Base-by-base conservation (phyloP, 2,888 invertebrate species). In the Pedicia rivosa region DNA sequence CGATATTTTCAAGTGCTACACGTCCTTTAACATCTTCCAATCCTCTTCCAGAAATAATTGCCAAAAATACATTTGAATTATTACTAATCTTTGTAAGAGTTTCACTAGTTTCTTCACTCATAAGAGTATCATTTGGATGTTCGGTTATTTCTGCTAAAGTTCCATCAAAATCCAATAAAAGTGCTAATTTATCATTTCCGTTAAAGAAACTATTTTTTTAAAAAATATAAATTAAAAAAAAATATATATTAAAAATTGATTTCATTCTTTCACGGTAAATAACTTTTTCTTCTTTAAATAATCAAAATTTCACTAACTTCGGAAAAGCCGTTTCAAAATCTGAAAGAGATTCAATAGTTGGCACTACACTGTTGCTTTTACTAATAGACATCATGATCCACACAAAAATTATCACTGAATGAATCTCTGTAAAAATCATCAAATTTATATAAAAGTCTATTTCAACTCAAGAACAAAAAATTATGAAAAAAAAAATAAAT, bases 111-210 rank as follows among this genome's bases (percentile, higher is more conserved):
- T 76, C 75, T 7, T 66, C 55, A 2, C 78, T 73, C 48, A 80
- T 68, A 24, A 68, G 66, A 2, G 79, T 78, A 28, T 78, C 60
- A 51, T 74, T 72, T 2, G 79, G 80, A 58, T 77, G 78, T 4
- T 73, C 70, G 1, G 74, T 74, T 34, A 81, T 72, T 2, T 78
- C 75, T 1, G 79, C 77, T 44, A 81, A 55, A 4, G 80, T 80
- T 31, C 80, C 80, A 55, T 81, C 80, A 49, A 78, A 81, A 53
- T 81, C 80, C 47, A 80, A 55, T 2, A 79, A 55, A 3, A 81
- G 56, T 1, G 78, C 77, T 47, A 80, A 54, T 50, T 75, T 74
- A 47, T 72, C 66, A 14, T 68, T 64, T 27, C 65, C 62, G 37
- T 70, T 72, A 45, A 78, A 39, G 24, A 49, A 59, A 17, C 59